A percentile compares a stretch with the other conserved stretches of the same genome.
phyloP scores from a whole-genome alignment of 1,140 invertebrate genomes.

The Drosophila baimaii region DNA sequence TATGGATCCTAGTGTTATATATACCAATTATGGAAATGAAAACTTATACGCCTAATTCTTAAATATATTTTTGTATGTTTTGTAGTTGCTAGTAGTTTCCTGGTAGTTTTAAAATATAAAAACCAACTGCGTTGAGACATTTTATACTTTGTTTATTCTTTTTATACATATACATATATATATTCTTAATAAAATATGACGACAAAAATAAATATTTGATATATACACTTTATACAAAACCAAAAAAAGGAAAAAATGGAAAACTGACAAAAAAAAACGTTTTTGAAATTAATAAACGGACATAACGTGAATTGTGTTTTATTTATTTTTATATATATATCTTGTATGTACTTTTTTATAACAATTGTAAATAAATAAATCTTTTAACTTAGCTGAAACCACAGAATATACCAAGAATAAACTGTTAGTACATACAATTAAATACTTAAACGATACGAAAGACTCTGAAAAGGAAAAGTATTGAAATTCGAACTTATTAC shows the following conservation, averaged over 20 bases:
- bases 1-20: conserved; percentile 49
- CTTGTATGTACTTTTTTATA: conserved; percentile 62
- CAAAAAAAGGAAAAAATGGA: background rate
- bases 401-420: conserved; percentile 35
- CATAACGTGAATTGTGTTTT: conserved; percentile 76
- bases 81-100: conserved; percentile 74
- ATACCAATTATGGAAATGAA: conserved; percentile 43
- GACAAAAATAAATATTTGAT: conserved; percentile 67
- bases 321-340: conserved; percentile 65
- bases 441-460: conserved; percentile 76
- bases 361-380: conserved; percentile 56
- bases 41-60: conserved; percentile 71
- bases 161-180: conserved; percentile 60
- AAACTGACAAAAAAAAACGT: conserved; percentile 26
- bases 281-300: conserved; percentile 77
- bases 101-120: conserved; percentile 66
- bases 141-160: conserved; percentile 77
- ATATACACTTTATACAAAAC: conserved; percentile 78
- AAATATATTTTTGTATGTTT: conserved; percentile 79
- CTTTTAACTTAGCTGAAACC: conserved; percentile 55
- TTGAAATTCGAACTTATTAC: conserved; percentile 82
- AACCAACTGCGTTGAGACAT: conserved; percentile 71
- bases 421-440: conserved; percentile 57
- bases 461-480: conserved; percentile 75
- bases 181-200: conserved; percentile 51